Base-by-base conservation (phyloP, 1,140 invertebrate genomes). In the Papilio xuthus region DNA sequence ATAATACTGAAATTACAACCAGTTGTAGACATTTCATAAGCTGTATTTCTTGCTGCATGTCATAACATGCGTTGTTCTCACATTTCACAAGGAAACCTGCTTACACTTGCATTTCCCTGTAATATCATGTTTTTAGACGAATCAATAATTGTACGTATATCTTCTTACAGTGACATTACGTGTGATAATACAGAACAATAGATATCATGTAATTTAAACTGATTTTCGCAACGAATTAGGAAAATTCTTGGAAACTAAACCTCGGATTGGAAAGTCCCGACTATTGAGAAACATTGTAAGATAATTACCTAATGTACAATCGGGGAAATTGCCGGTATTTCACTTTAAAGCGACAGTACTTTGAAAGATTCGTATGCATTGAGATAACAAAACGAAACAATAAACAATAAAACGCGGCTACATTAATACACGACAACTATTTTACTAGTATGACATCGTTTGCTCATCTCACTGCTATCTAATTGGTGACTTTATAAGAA, bases 121-220 rank as follows among this genome's bases (percentile, higher is more conserved):
- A 53, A 53, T 53, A 60, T 60, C 20, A 60, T 26, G n/a, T 60
- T 60, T 60, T 60, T 60, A 60, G 53, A 60, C 53, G 10, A 60
- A 60, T 60, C 53, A 60, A 60, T 60, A 53, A 53, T 53, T 53
- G 8, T 20, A n/a, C n/a, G n/a, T n/a, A 20, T 53, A 26, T 20
- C 53, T 60, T 60, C 53, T 60, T 8, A 60, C n/a, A 60, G 53
- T 23, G 20, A 60, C 53, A 60, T 60, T 60, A 60, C 53, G 53
- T 60, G 53, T 9, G 53, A 60, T n/a, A 23, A 13, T 26, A 26
- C 8, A 60, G 8, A 60, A 60, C 53, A 60, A 60, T 60, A 60
- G 20, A 9, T 60, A 26, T 60, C 20, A 60, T n/a, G 20, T 26
- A 60, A 60, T 26, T 2, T 0, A 23, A 26, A 12, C 44, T 15